Evolutionary conservation across 2,113 vertebrate species (phyloP), one percentile per base, ranked within the genome.

Genomic region (Phrynosoma blainvillii): DNA sequence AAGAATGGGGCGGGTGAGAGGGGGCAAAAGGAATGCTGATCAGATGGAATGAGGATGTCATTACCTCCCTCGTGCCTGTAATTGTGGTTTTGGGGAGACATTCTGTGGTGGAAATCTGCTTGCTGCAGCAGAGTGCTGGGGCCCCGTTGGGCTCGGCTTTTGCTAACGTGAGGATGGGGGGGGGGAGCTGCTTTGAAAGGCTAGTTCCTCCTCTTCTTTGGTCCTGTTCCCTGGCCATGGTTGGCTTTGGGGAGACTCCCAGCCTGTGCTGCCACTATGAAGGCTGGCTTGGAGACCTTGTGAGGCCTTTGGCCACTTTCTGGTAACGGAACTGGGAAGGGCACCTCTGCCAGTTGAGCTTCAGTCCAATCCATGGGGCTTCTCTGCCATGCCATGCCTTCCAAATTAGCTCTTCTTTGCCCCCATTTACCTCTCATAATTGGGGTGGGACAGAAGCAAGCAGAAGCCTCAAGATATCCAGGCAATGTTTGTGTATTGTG

Each of bases 41-140:
- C 92, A 85, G n/a, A 82, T 89, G 93, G 93, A 91, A 93, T 70
- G 90, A 90, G 74, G 80, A 23, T 20, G 47, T 94, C 93, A 95
- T 96, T 95, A 90, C 82, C 88, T 32, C 89, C 79, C 89, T 82
- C 92, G 84, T 36, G 94, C 91, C 95, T 95, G 68, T 95, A 95
- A 96, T 95, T 96, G 92, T 94, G 95, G 95, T 93, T 95, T 95
- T 75, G 85, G 92, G 88, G 92, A 94, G 91, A 93, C 88, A 79
- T 90, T 85, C 9, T 9, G 4, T 91, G 88, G 84, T 87, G 84
- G 91, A 92, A 94, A 90, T 87, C 7, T 86, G 93, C 92, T 92
- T 14, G 85, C 47, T 83, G 91, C 84, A 94, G 74, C 80, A 88
- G 81, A 92, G 91, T 40, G 52, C 89, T 66, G 90, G 82, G 82